A percentile compares a stretch with the other conserved stretches of the same genome.
Conservation (phyloP, 2,797 vertebrate species). For the Diglossa cyanea region DNA sequence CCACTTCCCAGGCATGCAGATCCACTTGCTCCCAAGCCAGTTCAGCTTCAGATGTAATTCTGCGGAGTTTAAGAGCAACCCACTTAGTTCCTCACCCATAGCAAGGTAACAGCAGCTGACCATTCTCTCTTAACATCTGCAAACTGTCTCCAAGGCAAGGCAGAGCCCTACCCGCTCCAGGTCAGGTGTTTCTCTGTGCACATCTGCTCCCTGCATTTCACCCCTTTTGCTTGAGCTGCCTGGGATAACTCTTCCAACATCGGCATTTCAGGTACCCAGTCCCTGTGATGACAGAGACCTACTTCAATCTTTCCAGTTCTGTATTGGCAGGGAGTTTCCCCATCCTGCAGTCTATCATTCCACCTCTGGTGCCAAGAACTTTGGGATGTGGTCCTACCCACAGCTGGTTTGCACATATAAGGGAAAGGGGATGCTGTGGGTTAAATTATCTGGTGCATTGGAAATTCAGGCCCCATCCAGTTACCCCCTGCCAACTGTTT, state of each 20-base stretch:
- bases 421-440: not conserved
- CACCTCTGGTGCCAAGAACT: not conserved
- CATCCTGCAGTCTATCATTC: not conserved
- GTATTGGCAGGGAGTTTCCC: not conserved
- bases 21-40: not conserved
- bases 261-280: not conserved
- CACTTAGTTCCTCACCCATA: not conserved
- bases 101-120: not conserved
- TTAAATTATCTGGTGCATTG: not conserved
- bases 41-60: not conserved
- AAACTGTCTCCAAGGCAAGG: not conserved
- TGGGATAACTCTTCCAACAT: not conserved
- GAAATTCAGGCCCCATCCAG: conserved; percentile 21
- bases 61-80: not conserved
- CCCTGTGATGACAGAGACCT: not conserved
- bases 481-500: conserved; percentile 30
- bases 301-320: not conserved
- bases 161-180: not conserved
- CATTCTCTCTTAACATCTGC: not conserved
- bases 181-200: not conserved
- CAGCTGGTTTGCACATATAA: accelerated
- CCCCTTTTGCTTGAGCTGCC: not conserved
- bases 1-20: not conserved
- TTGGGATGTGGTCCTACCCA: not conserved
- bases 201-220: not conserved